Base-by-base conservation (phyloP, 2,797 vertebrate genomes). In the Enteromius argenteus region DNA sequence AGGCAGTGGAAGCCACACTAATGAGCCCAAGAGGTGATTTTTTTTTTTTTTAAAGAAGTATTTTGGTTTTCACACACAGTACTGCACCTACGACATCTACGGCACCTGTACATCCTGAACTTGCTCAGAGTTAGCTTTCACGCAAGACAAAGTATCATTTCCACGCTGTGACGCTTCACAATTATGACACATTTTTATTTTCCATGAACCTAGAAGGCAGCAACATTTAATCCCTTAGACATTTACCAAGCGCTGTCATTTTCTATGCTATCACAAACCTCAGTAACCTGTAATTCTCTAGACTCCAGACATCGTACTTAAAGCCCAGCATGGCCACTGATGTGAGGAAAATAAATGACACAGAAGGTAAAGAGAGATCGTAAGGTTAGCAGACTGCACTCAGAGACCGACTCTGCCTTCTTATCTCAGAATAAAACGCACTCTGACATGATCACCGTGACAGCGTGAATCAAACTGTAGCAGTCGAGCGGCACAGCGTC, bases 11-110 rank as follows among this genome's bases (percentile, higher is more conserved):
- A 0, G 96, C 96, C 35, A 96, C 96, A 5, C 92, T 97, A 68
- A 97, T 97, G 95, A 97, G 96, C 89, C 96, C 96, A 3, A 91
- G 96, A 95, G 96, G 96, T 97, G 94, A 87, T 86, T 8, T 1
- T 11, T 60, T 60, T 46, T 9, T 2, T 4, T 5, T 44, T 3
- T 1, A 49, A 42, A 68, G 13, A 37, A 69, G 21, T 6, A 17
- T 10, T n/a, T 27, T 1, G 1, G 3, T 56, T 23, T 17, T 30
- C 15, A n/a, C 46, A 79, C 27, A 66, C 62, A 66, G 30, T 35
- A 66, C 15, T 66, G 21, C 21, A 37, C 44, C 21, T 67, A 44
- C 66, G 21, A 21, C 6, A 32, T 21, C 27, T 27, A 27, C 27
- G 27, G 1, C 27, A 46, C 0, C 27, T 27, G 27, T 46, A 35